Conservation (phyloP, 2,888 invertebrate genomes). For the Trichogramma evanescens region DNA sequence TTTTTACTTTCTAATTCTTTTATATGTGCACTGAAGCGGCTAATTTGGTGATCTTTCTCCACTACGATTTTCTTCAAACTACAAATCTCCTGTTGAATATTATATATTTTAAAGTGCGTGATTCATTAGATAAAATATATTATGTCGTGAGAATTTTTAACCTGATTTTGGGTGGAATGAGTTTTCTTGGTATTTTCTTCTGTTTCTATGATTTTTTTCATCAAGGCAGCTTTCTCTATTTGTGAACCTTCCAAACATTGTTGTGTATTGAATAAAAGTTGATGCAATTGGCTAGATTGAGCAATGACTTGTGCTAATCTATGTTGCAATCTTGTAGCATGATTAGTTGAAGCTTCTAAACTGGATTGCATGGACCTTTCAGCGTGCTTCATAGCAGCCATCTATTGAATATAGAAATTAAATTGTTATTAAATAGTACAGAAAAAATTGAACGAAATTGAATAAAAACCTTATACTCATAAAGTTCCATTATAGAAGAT, state of each 20-base stretch:
- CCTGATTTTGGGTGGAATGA: conserved; percentile 30
- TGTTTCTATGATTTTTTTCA: conserved; percentile 30
- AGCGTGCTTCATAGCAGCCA: conserved; percentile 51
- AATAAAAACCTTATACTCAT: conserved; percentile 56
- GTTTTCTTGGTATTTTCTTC: conserved; percentile 33
- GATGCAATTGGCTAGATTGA: conserved; percentile 49
- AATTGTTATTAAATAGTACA: conserved; percentile 3
- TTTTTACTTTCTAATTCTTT: conserved; percentile 29
- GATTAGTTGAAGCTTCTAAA: conserved; percentile 51
- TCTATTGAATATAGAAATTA: conserved; percentile 28
- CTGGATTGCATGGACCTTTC: conserved; percentile 50
- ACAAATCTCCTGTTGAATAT: conserved; percentile 32
- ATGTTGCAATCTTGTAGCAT: conserved; percentile 51
- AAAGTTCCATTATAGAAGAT: conserved; percentile 66
- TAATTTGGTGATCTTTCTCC: conserved; percentile 32
- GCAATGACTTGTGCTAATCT: conserved; percentile 48
- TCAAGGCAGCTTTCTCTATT: conserved; percentile 37
- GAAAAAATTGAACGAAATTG: not conserved
- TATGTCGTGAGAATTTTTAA: conserved; percentile 13
- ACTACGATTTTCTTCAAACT: conserved; percentile 35
- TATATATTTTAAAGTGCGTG: not conserved
- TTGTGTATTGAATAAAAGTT: conserved; percentile 50
- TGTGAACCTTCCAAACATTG: conserved; percentile 49
- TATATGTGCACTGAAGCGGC: conserved; percentile 20
- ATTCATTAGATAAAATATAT: not conserved